These are phyloP conservation scores for Caenorhabditis imperialis DNA, from an alignment of 2,888 invertebrate genomes.

Conservation along the genomic window DNA sequence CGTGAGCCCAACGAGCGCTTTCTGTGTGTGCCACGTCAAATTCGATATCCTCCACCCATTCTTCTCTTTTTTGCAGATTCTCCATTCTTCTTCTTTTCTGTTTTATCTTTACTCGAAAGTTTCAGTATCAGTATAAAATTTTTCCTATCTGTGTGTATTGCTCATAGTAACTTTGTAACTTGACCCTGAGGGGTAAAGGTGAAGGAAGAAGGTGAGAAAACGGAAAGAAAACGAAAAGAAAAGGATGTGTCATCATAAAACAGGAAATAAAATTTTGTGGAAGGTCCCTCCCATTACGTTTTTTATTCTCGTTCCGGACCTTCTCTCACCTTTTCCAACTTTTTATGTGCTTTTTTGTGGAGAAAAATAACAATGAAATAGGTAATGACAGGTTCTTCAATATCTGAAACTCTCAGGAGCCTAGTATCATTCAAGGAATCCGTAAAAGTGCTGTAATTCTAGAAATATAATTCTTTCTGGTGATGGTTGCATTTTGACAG, in stretches of 20 bases:
- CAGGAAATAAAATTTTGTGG: constrained; percentile 45
- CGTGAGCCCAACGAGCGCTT: too few relatives aligned
- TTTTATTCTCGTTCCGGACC: constrained; percentile 15
- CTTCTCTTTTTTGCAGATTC: neutral
- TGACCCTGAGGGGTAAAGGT: constrained; percentile 14
- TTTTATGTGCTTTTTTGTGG: neutral
- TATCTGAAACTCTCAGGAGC: too few relatives aligned
- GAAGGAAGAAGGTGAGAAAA: constrained; percentile 27
- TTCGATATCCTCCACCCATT: constrained; percentile 27
- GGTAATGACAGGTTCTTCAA: too few relatives aligned
- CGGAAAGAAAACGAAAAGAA: neutral
- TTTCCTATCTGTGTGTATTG: too few relatives aligned
- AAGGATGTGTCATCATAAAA: constrained; percentile 50
- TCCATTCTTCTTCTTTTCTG: constrained; percentile 9
- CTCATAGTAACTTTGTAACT: too few relatives aligned
- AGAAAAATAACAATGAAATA: too few relatives aligned
- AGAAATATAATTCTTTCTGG: too few relatives aligned
- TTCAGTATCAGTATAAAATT: too few relatives aligned
- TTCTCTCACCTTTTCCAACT: constrained; percentile 2
- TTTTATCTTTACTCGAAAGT: constrained; percentile 5
- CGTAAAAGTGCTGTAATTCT: too few relatives aligned
- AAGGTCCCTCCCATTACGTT: neutral
- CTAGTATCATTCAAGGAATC: too few relatives aligned
- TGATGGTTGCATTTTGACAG: too few relatives aligned
- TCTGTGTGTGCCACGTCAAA: constrained; percentile 42